Base-by-base conservation (phyloP, 37 sponge, comb jelly and placozoan genomes). In the Aplysina aerophoba region DNA sequence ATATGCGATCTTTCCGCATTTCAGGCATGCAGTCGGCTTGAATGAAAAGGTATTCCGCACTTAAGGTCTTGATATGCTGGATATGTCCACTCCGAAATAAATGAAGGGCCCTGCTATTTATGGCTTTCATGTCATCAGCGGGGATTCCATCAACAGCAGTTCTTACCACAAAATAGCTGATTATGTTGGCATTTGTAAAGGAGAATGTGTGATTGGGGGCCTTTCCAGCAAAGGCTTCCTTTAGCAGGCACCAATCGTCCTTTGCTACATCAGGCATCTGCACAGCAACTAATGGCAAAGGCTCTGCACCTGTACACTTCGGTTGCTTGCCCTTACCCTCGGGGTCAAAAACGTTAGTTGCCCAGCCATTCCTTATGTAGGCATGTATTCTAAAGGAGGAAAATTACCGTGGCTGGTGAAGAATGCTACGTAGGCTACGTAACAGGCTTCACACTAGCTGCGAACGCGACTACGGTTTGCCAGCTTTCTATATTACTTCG, bases 351-450 rank as follows among this genome's bases (percentile, higher is more conserved):
- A 88, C 24, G 41, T 73, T 35, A 16, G 50, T 62, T n/a, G 63
- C 50, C 88, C 84, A 83, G 24, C 88, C 88, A 83, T 83, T 83
- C 35, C 61, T 83, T n/a, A 88, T 88, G 56, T 88, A 88, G 37
- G 55, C 75, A 53, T 81, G n/a, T 20, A 88, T 84, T 50, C 87
- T 87, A 59, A 1, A 87, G 53, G 21, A 55, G 41, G 15, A 15
- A 57, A 34, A 73, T 4, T 62, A 28, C 64, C 50, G 8, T 44
- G 50, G 50, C 50, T 44, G 50, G 50, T 44, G 8, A 44, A 44
- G 50, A 44, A 44, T 44, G 50, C 50, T 44, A 44, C 50, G 8
- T 13, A 44, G 3, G 50, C 50, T 44, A 44, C 50, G 8, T 13
- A 62, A 13, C 64, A 28, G 28, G 64, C 64, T 62, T n/a, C 24